Evolutionary conservation across 2,888 invertebrate genomes (phyloP).

Genomic region (Cantharis nigra): DNA sequence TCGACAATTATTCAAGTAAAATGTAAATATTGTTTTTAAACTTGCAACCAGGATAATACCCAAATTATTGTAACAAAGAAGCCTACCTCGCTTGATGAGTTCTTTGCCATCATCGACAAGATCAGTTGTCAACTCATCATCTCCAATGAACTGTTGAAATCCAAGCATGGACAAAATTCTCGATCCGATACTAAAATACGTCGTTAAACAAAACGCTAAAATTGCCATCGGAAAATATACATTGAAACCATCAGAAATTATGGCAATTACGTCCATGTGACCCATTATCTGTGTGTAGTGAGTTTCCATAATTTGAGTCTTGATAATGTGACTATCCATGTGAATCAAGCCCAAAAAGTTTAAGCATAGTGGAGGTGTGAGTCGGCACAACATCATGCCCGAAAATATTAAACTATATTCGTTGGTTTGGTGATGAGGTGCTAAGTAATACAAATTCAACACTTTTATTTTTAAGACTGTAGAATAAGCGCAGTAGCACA

Average conservation of each 20-base stretch:
- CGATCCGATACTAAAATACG: conserved; percentile 92
- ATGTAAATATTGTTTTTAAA: too few species aligned
- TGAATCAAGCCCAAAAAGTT: conserved; percentile 98
- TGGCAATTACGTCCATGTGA: conserved; percentile 97
- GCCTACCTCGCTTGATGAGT: conserved; percentile 81
- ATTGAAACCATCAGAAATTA: conserved; percentile 97
- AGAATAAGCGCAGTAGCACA: conserved; percentile 97
- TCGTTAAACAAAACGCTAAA: conserved; percentile 88
- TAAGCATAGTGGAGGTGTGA: conserved; percentile 97
- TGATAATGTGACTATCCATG: conserved; percentile 95
- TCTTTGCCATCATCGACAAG: conserved; percentile 92
- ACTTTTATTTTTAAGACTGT: conserved; percentile 96
- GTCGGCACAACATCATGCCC: conserved; percentile 95
- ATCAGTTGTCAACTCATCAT: conserved; percentile 91
- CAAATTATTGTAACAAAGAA: too few species aligned
- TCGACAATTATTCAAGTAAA: not conserved
- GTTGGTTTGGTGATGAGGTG: conserved; percentile 97
- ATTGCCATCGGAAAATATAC: conserved; percentile 99
- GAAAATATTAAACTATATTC: conserved; percentile 98
- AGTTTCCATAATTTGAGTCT: conserved; percentile 80
- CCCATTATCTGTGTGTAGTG: conserved; percentile 99
- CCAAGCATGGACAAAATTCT: conserved; percentile 88
- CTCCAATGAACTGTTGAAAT: conserved; percentile 96
- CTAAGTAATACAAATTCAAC: conserved; percentile 95
- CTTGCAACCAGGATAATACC: too few species aligned